These are phyloP conservation scores for Notothenia rossii DNA, from an alignment of 2,113 vertebrate species.

Conservation along the genomic window DNA sequence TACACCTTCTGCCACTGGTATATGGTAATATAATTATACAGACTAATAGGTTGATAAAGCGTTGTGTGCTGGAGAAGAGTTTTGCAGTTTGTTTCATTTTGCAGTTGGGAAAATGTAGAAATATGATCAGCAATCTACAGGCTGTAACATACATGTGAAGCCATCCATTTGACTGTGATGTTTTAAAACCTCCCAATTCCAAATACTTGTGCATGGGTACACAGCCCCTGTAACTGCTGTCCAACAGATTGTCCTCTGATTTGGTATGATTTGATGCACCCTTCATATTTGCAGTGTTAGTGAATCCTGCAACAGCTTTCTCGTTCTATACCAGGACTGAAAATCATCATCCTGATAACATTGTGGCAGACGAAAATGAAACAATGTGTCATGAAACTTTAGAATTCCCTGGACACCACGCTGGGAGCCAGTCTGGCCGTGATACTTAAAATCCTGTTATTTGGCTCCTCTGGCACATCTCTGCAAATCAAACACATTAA, in stretches of 20 bases:
- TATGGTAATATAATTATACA: too few species aligned
- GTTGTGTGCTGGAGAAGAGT: too few species aligned
- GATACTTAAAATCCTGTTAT: constrained; percentile 20
- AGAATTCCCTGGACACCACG: background rate
- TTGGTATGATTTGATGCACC: background rate
- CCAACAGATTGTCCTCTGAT: constrained; percentile 12
- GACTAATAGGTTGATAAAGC: too few species aligned
- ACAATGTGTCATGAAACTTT: constrained; percentile 27
- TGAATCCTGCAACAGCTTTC: background rate
- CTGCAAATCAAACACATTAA: constrained; percentile 22
- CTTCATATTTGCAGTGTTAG: background rate
- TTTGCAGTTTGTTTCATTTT: too few species aligned
- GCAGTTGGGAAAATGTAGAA: too few species aligned
- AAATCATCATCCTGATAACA: constrained; percentile 3
- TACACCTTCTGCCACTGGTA: too few species aligned
- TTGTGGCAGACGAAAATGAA: constrained; percentile 9
- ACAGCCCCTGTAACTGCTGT: background rate
- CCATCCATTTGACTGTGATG: background rate
- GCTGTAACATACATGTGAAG: too few species aligned
- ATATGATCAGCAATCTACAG: too few species aligned
- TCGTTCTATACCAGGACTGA: background rate
- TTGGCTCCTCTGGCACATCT: background rate
- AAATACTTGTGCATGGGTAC: background rate
- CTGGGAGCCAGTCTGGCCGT: background rate
- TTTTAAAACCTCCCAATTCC: background rate